These are phyloP conservation scores for Drosophila cyrtoloma DNA, from an alignment of 2,888 invertebrate species.

Conservation along the genomic window DNA sequence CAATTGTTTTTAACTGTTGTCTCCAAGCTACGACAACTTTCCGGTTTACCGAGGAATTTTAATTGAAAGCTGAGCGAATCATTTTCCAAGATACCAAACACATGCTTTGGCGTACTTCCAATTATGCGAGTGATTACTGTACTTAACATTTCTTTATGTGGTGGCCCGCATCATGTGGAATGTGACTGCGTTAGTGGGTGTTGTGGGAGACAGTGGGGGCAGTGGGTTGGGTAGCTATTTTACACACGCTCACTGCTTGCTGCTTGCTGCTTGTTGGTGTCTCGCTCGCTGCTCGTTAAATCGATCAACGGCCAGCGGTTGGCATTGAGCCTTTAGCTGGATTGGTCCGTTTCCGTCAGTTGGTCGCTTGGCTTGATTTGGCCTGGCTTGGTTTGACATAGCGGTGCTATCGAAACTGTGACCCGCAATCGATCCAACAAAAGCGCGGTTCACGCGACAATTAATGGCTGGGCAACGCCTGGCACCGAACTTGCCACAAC, in stretches of 20 bases:
- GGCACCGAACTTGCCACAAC: constrained; percentile 48
- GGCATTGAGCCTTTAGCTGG: constrained; percentile 65
- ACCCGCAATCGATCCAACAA: constrained; percentile 80
- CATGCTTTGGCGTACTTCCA: neutral
- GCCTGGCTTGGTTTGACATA: constrained; percentile 48
- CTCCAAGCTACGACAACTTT: accelerated
- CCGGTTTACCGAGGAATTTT: neutral
- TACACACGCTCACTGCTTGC: neutral
- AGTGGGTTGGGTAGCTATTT: neutral
- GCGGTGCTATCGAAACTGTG: constrained; percentile 70
- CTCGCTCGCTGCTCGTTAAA: constrained; percentile 61
- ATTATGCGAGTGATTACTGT: neutral
- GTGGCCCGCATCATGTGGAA: constrained; percentile 41
- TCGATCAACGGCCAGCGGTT: constrained; percentile 75
- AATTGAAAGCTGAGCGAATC: neutral
- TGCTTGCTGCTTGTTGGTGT: constrained; percentile 47
- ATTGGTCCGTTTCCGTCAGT: constrained; percentile 31
- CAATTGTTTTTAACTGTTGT: neutral
- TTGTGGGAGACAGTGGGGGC: neutral
- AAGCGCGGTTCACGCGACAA: constrained; percentile 75
- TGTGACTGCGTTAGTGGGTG: constrained; percentile 3
- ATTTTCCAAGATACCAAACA: neutral
- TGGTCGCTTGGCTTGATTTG: constrained; percentile 13
- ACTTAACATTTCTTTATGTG: neutral
- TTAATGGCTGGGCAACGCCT: constrained; percentile 72